Evolutionary conservation across 2,113 vertebrate species (phyloP).

Genomic region (Nycticryphes semicollaris): DNA sequence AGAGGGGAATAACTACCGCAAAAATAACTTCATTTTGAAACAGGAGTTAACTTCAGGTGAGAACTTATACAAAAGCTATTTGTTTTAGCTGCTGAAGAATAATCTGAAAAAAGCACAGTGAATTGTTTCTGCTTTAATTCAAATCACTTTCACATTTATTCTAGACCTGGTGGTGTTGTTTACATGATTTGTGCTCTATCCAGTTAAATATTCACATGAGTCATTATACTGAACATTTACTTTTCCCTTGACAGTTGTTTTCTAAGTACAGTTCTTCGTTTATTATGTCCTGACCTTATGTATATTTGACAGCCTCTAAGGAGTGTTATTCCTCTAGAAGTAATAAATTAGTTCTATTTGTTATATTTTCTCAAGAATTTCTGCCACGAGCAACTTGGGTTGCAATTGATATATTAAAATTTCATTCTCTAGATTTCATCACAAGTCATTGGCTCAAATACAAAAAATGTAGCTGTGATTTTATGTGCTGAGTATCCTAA

Average conservation of each 20-base stretch:
- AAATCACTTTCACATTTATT: background rate
- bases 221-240: background rate
- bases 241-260: background rate
- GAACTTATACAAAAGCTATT: background rate
- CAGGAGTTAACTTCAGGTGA: background rate
- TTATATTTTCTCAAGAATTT: background rate
- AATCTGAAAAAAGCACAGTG: background rate
- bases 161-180: background rate
- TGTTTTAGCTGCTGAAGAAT: background rate
- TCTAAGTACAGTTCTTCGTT: background rate
- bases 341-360: background rate
- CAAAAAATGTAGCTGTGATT: background rate
- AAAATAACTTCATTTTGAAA: background rate
- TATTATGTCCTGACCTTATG: background rate
- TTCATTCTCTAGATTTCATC: background rate
- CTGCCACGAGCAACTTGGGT: background rate
- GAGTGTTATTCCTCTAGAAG: background rate
- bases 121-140: background rate
- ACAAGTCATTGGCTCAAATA: background rate
- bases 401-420: slow-evolving; percentile 19
- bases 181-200: background rate
- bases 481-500: background rate
- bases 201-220: slow-evolving; percentile 1
- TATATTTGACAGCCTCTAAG: background rate
- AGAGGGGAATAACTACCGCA: background rate